Percentiles rank a stretch among this genome's conserved stretches.
These are phyloP conservation scores for Ariolimax columbianus DNA, from an alignment of 2,888 invertebrate species.

Conservation along the genomic window DNA sequence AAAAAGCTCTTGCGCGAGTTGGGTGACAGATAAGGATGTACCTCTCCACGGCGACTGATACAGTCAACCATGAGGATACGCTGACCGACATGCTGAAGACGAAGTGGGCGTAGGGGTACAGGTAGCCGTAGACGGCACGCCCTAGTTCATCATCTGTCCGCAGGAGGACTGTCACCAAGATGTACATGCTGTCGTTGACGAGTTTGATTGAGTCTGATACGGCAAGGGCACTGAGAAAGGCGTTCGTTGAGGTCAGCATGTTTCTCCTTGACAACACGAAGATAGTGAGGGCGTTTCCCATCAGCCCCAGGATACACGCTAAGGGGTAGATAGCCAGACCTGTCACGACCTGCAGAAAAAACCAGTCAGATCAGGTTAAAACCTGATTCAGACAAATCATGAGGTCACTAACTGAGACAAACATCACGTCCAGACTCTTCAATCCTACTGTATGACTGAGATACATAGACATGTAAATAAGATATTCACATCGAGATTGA, in stretches of 20 bases:
- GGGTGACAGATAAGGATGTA: constrained; percentile 77
- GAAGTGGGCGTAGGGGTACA: constrained; percentile 77
- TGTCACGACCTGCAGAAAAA: constrained; percentile 71
- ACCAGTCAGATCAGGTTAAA: no score
- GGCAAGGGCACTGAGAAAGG: constrained; percentile 67
- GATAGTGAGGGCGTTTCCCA: constrained; percentile 73
- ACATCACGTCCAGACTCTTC: no score
- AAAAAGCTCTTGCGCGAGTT: constrained; percentile 65
- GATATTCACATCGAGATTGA: no score
- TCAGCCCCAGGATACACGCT: constrained; percentile 71
- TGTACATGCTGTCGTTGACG: constrained; percentile 75
- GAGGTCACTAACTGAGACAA: constrained; percentile 57
- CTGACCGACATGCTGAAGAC: constrained; percentile 74
- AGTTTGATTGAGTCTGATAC: constrained; percentile 75
- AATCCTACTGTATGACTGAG: no score
- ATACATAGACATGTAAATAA: no score
- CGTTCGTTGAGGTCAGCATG: constrained; percentile 75
- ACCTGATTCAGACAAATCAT: no score
- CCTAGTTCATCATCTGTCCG: constrained; percentile 65
- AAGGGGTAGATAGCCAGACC: constrained; percentile 75
- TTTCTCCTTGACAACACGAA: constrained; percentile 72
- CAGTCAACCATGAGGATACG: constrained; percentile 76
- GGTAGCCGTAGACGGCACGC: constrained; percentile 67
- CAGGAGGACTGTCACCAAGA: constrained; percentile 70
- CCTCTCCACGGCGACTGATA: constrained; percentile 76